Evolutionary conservation across 2,797 vertebrate genomes (phyloP).

Genomic region (Acanthiza pusilla): DNA sequence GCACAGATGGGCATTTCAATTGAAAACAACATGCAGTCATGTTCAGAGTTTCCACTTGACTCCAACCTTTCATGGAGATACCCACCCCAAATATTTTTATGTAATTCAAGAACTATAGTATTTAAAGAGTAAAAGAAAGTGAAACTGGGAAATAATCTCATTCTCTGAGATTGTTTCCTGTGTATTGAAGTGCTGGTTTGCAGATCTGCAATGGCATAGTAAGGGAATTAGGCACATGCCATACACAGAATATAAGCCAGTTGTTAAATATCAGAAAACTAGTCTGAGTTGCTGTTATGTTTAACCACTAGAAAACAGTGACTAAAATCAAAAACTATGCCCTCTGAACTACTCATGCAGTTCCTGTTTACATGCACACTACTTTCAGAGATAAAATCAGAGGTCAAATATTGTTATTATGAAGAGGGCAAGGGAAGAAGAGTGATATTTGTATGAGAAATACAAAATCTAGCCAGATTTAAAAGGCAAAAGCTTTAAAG

Average conservation of each 20-base stretch:
- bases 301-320: neutral
- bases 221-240: neutral
- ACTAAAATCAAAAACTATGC: neutral
- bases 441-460: neutral
- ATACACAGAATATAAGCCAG: neutral
- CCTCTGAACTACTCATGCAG: neutral
- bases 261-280: neutral
- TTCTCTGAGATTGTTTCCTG: neutral
- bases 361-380: neutral
- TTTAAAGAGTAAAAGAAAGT: neutral
- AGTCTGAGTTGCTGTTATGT: neutral
- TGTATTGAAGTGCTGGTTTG: neutral
- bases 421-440: neutral
- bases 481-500: neutral
- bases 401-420: neutral
- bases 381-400: neutral
- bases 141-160: neutral
- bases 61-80: neutral
- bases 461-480: neutral
- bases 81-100: neutral
- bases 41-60: neutral
- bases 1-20: neutral
- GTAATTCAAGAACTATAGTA: neutral
- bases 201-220: neutral
- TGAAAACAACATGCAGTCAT: neutral